Percentiles rank a stretch among this genome's conserved stretches.
Conservation (phyloP, 2,113 vertebrate species). For the Globicephala melas region DNA sequence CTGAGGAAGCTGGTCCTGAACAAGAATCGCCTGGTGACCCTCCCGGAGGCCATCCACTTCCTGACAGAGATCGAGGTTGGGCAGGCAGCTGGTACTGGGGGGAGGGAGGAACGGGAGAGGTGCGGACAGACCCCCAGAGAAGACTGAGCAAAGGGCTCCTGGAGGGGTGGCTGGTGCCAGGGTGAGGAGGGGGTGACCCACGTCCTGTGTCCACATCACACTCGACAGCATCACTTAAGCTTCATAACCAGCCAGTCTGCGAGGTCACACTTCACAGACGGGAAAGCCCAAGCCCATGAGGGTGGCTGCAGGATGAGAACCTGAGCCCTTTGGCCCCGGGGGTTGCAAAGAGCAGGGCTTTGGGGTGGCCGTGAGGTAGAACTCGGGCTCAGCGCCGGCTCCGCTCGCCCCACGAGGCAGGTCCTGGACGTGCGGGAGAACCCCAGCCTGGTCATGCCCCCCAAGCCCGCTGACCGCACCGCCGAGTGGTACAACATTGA, state of each 20-base stretch:
- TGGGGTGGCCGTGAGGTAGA: rapidly evolving
- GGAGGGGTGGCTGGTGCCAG: neutral
- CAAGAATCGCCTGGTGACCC: slow-evolving; percentile 95
- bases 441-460: slow-evolving; percentile 97
- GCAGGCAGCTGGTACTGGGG: rapidly evolving
- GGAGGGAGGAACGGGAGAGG: neutral
- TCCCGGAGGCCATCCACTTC: slow-evolving; percentile 96
- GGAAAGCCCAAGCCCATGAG: rapidly evolving
- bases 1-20: slow-evolving; percentile 95
- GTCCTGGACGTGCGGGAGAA: slow-evolving; percentile 96
- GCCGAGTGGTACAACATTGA: slow-evolving; percentile 99
- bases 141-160: neutral
- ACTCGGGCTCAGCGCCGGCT: rapidly evolving
- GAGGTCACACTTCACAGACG: neutral
- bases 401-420: slow-evolving; percentile 73
- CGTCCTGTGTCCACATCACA: rapidly evolving
- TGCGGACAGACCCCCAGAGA: neutral
- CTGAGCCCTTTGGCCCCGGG: neutral
- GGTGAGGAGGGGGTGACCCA: neutral
- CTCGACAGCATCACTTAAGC: neutral
- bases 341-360: neutral
- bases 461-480: slow-evolving; percentile 89
- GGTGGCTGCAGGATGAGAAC: too few species aligned
- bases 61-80: slow-evolving; percentile 91
- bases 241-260: neutral